Evolutionary conservation across 2,888 invertebrate genomes (phyloP).

Genomic region (Phalera bucephala): DNA sequence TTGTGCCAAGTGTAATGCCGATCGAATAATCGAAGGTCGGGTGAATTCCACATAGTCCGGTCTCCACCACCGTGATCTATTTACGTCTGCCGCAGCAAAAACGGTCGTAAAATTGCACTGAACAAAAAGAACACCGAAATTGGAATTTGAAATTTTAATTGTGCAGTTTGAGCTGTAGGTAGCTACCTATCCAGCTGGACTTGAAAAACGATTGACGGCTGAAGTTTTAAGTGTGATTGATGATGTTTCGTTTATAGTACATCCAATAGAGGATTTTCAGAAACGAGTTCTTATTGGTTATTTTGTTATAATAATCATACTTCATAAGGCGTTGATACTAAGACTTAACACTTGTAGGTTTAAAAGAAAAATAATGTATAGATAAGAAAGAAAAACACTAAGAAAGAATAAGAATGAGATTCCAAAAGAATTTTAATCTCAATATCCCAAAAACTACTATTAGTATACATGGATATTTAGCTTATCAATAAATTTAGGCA

Average conservation of each 20-base stretch:
- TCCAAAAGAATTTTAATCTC: too few species aligned
- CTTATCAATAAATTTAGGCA: too few species aligned
- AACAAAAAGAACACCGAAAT: constrained; percentile 48
- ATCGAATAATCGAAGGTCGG: constrained; percentile 64
- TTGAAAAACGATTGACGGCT: constrained; percentile 29
- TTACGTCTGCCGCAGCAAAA: constrained; percentile 49
- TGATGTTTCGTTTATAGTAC: constrained; percentile 33
- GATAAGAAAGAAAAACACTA: too few species aligned
- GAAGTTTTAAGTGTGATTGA: constrained; percentile 40
- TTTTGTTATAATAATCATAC: too few species aligned
- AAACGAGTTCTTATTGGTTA: too few species aligned
- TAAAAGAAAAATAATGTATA: too few species aligned
- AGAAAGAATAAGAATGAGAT: too few species aligned
- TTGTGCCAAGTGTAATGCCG: constrained; percentile 48
- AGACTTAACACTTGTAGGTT: too few species aligned
- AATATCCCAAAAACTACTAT: too few species aligned
- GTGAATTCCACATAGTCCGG: constrained; percentile 31
- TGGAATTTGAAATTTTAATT: constrained; percentile 60
- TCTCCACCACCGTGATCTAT: constrained; percentile 43
- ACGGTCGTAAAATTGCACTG: constrained; percentile 40
- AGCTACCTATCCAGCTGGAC: constrained; percentile 19
- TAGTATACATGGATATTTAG: too few species aligned
- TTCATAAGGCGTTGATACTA: too few species aligned
- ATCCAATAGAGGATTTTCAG: too few species aligned
- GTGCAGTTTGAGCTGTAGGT: constrained; percentile 41